Evolutionary conservation across 2,797 vertebrate species (phyloP).

Genomic region (Phoeniculus purpureus): DNA sequence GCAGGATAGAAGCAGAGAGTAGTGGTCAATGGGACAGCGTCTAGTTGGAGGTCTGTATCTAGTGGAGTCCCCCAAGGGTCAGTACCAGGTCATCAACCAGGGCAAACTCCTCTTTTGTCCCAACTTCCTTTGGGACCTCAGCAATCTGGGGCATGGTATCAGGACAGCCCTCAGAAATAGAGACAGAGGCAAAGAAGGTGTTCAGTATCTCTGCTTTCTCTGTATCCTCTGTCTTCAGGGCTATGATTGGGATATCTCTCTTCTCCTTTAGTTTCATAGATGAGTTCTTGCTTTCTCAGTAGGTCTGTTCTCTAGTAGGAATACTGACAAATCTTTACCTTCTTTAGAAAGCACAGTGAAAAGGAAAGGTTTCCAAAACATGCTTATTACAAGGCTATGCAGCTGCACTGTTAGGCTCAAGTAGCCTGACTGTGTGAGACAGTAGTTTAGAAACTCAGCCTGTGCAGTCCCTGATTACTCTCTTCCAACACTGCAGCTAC

Average conservation of each 20-base stretch:
- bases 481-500: conserved; percentile 8
- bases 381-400: background rate
- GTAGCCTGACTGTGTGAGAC: background rate
- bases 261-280: background rate
- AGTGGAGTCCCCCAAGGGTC: too few species aligned
- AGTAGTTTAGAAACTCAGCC: conserved; percentile 14
- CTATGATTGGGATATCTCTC: background rate
- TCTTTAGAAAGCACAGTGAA: background rate
- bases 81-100: too few species aligned
- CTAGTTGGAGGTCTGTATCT: too few species aligned
- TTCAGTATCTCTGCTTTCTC: too few species aligned
- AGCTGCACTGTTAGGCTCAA: background rate
- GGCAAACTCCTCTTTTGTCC: too few species aligned
- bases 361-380: background rate
- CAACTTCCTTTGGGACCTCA: too few species aligned
- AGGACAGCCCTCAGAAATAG: too few species aligned
- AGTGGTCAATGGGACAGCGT: too few species aligned
- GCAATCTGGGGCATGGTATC: too few species aligned
- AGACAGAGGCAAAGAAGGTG: too few species aligned
- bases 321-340: background rate
- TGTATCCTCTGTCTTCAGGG: too few species aligned
- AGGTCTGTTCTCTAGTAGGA: background rate
- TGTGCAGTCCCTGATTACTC: background rate
- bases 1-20: too few species aligned
- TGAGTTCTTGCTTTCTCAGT: background rate